These are phyloP conservation scores for Halichoeres trimaculatus DNA, from an alignment of 2,113 vertebrate species.

Conservation along the genomic window DNA sequence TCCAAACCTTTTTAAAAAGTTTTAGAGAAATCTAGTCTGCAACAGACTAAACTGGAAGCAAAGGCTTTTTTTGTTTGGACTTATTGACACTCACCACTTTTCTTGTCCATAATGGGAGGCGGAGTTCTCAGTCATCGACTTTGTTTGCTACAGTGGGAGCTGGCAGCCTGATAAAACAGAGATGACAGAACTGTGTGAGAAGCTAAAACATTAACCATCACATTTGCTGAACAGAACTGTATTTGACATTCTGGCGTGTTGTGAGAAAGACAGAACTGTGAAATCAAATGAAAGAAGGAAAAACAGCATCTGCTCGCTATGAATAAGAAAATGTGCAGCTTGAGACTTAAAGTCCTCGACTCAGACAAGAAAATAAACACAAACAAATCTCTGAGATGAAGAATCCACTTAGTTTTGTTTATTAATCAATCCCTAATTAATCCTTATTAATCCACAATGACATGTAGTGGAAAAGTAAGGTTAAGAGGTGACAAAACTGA, in stretches of 20 bases:
- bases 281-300: background rate
- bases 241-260: background rate
- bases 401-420: background rate
- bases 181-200: constrained; percentile 37
- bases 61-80: constrained; percentile 12
- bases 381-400: background rate
- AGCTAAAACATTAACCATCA: constrained; percentile 19
- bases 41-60: background rate
- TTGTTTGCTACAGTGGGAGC: constrained; percentile 69
- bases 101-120: constrained; percentile 90
- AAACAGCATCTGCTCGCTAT: background rate
- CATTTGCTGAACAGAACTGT: background rate
- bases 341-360: background rate
- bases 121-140: constrained; percentile 81
- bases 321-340: background rate
- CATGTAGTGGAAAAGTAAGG: too few relatives aligned
- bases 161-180: constrained; percentile 70
- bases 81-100: constrained; percentile 85
- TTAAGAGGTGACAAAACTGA: background rate
- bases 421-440: too few relatives aligned
- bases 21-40: background rate
- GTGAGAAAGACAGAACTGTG: background rate
- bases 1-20: background rate
- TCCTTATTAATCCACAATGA: too few relatives aligned
- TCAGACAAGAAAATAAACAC: constrained; percentile 1